A percentile compares a stretch with the other conserved stretches of the same genome.
Evolutionary conservation across 2,113 vertebrate species (phyloP).

Genomic region (Psittacus erithacus): DNA sequence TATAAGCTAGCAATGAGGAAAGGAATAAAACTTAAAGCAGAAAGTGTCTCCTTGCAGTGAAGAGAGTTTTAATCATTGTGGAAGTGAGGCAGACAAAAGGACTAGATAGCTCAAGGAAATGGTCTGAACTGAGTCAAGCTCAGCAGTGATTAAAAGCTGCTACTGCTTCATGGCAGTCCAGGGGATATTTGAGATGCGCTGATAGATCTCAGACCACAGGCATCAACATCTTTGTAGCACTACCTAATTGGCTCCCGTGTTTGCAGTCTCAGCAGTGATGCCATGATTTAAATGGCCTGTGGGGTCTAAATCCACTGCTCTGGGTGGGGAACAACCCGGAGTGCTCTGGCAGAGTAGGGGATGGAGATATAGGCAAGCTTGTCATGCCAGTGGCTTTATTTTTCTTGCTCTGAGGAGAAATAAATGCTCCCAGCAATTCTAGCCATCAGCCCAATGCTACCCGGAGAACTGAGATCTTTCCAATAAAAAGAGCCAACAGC

Average conservation of each 20-base stretch:
- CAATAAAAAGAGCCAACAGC: conserved; percentile 52
- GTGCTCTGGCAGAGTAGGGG: not conserved
- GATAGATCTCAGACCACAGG: conserved; percentile 33
- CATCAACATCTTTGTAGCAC: conserved; percentile 40
- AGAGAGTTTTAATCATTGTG: not conserved
- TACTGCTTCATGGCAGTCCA: conserved; percentile 28
- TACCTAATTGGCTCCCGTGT: conserved; percentile 67
- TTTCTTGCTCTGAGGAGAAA: conserved; percentile 33
- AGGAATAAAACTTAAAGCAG: not conserved
- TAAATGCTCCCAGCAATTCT: conserved; percentile 17
- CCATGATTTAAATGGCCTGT: not conserved
- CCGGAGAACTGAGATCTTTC: not conserved
- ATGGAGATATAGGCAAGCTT: not conserved
- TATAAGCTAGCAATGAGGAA: not conserved
- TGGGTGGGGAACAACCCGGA: not conserved
- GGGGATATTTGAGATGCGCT: conserved; percentile 38
- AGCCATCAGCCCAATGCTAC: not conserved
- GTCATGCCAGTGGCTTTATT: not conserved
- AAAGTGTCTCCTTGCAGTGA: not conserved
- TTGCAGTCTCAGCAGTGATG: conserved; percentile 36
- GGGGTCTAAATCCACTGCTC: conserved; percentile 19
- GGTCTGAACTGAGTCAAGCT: conserved; percentile 6
- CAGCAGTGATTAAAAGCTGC: conserved; percentile 48
- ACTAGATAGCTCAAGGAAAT: conserved; percentile 16
- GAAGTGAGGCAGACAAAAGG: not conserved